Conservation (phyloP, 2,113 vertebrate species). For the Amia ocellicauda region DNA sequence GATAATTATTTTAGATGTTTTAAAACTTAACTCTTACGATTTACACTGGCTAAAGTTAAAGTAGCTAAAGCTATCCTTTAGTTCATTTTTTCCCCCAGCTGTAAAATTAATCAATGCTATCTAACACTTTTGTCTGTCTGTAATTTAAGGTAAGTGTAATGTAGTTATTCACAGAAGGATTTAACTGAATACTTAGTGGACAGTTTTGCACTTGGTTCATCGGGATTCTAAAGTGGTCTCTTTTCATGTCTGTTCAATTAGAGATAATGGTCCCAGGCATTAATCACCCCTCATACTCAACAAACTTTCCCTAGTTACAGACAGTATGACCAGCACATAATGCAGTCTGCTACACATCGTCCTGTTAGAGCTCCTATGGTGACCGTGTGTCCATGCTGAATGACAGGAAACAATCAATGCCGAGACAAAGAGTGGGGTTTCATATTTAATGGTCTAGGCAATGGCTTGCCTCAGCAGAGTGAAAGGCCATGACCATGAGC, state of each 20-base stretch:
- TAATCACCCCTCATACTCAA: slow-evolving; percentile 53
- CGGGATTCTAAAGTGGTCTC: slow-evolving; percentile 42
- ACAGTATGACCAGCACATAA: slow-evolving; percentile 36
- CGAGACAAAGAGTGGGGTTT: slow-evolving; percentile 57
- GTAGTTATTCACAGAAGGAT: slow-evolving; percentile 27
- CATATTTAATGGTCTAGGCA: slow-evolving; percentile 46
- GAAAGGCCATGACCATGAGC: slow-evolving; percentile 32
- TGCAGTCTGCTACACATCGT: slow-evolving; percentile 35
- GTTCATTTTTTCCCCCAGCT: background rate
- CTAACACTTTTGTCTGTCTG: background rate
- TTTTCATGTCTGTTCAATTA: slow-evolving; percentile 58
- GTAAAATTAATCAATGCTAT: background rate
- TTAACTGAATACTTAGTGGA: slow-evolving; percentile 38
- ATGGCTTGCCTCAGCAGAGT: slow-evolving; percentile 43
- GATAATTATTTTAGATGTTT: too few species aligned
- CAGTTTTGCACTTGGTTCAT: slow-evolving; percentile 53
- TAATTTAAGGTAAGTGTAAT: slow-evolving; percentile 23
- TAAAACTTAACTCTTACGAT: too few species aligned
- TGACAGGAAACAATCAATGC: slow-evolving; percentile 45
- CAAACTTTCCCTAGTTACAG: slow-evolving; percentile 48
- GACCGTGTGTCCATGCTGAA: slow-evolving; percentile 41
- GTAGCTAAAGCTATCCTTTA: background rate
- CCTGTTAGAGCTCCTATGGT: slow-evolving; percentile 46
- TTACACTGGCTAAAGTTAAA: background rate
- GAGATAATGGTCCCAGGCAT: slow-evolving; percentile 54